phyloP scores from a whole-genome alignment of 2,113 vertebrate genomes.

The Rhinoptilus africanus region DNA sequence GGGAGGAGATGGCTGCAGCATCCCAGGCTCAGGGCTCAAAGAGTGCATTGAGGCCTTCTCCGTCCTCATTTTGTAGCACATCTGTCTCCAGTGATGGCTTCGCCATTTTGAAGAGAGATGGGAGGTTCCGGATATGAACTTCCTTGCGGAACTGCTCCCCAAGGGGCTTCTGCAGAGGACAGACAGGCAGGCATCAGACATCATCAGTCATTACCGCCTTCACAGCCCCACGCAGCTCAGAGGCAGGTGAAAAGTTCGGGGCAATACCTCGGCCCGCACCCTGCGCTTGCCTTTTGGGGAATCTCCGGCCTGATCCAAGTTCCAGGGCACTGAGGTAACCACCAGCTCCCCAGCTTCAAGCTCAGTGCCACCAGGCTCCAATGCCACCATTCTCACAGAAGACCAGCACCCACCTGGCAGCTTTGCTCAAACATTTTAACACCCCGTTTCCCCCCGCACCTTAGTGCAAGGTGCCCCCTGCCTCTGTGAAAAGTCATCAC shows the following conservation, averaged over 20 bases:
- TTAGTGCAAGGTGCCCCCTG: background rate
- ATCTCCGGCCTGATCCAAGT: background rate
- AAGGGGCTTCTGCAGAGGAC: constrained; percentile 86
- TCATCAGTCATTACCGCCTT: background rate
- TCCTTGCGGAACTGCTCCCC: constrained; percentile 98
- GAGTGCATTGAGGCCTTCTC: constrained; percentile 76
- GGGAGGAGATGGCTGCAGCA: constrained; percentile 38
- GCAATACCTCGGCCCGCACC: accelerated
- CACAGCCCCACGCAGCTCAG: background rate
- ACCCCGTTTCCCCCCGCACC: accelerated
- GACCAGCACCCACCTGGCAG: background rate
- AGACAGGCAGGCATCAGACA: background rate
- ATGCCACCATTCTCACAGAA: background rate
- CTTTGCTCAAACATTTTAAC: background rate
- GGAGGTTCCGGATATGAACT: constrained; percentile 97
- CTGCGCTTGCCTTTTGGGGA: background rate
- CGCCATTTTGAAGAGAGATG: constrained; percentile 91
- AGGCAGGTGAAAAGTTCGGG: background rate
- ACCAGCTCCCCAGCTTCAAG: background rate
- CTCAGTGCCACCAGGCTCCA: background rate
- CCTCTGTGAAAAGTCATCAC: background rate
- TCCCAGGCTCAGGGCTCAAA: constrained; percentile 80
- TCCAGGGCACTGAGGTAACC: background rate
- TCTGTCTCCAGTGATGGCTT: constrained; percentile 82
- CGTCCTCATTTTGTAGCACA: constrained; percentile 74